Conservation (phyloP, 2,888 invertebrate genomes). For the Eurytoma californica region DNA sequence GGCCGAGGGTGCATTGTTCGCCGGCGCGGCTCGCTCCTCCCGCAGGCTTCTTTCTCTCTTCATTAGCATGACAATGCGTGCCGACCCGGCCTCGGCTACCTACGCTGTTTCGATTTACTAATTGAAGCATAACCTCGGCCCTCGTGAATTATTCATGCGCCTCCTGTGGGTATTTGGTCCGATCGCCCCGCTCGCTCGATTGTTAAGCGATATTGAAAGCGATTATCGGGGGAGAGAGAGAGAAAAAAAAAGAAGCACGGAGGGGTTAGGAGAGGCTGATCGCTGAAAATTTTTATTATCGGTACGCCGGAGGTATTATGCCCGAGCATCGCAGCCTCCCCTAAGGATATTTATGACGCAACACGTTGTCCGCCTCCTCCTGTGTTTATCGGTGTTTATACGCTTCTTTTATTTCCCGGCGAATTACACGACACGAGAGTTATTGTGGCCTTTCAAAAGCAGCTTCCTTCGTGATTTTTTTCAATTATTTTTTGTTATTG, state of each 20-base stretch:
- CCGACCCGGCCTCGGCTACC: constrained; percentile 43
- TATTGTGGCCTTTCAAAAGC: background rate
- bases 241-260: background rate
- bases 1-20: constrained; percentile 58
- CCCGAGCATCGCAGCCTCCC: background rate
- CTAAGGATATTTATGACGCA: constrained; percentile 26
- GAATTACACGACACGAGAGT: background rate
- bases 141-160: constrained; percentile 63
- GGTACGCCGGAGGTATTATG: background rate
- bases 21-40: constrained; percentile 29
- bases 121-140: constrained; percentile 63
- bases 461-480: no score
- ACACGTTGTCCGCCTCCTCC: constrained; percentile 13
- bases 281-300: constrained; percentile 13
- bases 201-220: constrained; percentile 33
- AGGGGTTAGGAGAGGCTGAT: background rate
- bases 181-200: background rate
- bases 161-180: constrained; percentile 16
- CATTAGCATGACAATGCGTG: constrained; percentile 61
- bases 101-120: constrained; percentile 61
- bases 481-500: no score
- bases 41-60: constrained; percentile 16
- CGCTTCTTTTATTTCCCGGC: constrained; percentile 28
- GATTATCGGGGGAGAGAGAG: constrained; percentile 17
- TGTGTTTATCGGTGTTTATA: constrained; percentile 38